These are phyloP conservation scores for Momotus momota DNA, from an alignment of 2,797 vertebrate species.

Conservation along the genomic window DNA sequence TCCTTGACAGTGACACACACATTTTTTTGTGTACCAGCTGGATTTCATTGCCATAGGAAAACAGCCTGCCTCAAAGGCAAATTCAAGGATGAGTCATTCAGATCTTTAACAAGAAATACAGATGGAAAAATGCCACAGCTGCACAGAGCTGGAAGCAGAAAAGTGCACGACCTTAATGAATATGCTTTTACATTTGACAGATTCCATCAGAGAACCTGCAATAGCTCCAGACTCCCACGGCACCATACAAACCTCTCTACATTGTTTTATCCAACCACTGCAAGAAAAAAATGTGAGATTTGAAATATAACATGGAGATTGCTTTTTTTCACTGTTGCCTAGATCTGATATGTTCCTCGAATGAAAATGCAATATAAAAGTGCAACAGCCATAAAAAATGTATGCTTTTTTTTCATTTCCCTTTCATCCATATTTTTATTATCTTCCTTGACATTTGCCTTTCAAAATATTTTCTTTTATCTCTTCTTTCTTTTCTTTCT, in stretches of 20 bases:
- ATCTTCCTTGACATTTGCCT: not conserved
- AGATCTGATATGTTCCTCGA: not conserved
- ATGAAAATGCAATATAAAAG: not conserved
- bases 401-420: not conserved
- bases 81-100: conserved; percentile 41
- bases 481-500: not conserved
- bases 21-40: not conserved
- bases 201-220: not conserved
- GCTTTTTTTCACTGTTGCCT: not conserved
- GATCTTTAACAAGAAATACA: conserved; percentile 36
- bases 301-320: not conserved
- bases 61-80: conserved; percentile 41
- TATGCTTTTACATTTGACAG: conserved; percentile 32
- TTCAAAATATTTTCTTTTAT: not conserved
- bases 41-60: conserved; percentile 22
- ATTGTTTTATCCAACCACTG: not conserved
- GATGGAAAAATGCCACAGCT: conserved; percentile 53
- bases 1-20: not conserved
- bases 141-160: conserved; percentile 32
- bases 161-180: conserved; percentile 39
- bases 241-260: not conserved
- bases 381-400: not conserved
- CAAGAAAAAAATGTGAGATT: not conserved
- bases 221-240: not conserved
- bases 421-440: not conserved